Percentiles rank a stretch among this genome's conserved stretches.
These are phyloP conservation scores for Dynastes tityus DNA, from an alignment of 2,888 invertebrate species.

Conservation along the genomic window DNA sequence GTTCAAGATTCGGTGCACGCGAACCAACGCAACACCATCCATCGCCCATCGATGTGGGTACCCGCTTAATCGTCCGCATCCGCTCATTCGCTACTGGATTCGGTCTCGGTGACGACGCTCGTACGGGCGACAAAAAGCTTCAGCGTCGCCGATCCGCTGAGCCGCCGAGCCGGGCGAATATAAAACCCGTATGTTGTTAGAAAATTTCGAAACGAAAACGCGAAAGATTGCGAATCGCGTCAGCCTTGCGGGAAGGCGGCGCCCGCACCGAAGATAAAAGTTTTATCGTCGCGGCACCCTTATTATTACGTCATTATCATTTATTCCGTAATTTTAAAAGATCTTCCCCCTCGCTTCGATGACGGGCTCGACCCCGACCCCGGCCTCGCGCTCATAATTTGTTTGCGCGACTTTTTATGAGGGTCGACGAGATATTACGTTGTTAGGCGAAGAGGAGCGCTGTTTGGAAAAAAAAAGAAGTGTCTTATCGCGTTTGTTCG, in stretches of 20 bases:
- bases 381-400: no score
- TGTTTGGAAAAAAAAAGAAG: no score
- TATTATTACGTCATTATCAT: conserved; percentile 59
- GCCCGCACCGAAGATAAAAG: conserved; percentile 28
- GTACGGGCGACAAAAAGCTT: not conserved
- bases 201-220: conserved; percentile 52
- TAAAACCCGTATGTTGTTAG: conserved; percentile 56
- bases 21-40: not conserved
- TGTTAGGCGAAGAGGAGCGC: no score
- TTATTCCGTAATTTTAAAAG: conserved; percentile 58
- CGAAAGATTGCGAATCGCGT: conserved; percentile 52
- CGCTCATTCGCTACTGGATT: conserved; percentile 12
- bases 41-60: conserved; percentile 46
- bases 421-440: not conserved
- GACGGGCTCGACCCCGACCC: no score
- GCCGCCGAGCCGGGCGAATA: conserved; percentile 45
- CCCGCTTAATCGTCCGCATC: conserved; percentile 45
- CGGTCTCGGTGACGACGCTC: not conserved
- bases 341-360: conserved; percentile 47
- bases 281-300: conserved; percentile 55
- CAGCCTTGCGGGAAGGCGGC: not conserved
- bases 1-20: no score
- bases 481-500: no score
- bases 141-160: conserved; percentile 3
- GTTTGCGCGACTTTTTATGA: conserved; percentile 18